phyloP scores from a whole-genome alignment of 2,888 invertebrate species.

The Ectropis crepuscularia region DNA sequence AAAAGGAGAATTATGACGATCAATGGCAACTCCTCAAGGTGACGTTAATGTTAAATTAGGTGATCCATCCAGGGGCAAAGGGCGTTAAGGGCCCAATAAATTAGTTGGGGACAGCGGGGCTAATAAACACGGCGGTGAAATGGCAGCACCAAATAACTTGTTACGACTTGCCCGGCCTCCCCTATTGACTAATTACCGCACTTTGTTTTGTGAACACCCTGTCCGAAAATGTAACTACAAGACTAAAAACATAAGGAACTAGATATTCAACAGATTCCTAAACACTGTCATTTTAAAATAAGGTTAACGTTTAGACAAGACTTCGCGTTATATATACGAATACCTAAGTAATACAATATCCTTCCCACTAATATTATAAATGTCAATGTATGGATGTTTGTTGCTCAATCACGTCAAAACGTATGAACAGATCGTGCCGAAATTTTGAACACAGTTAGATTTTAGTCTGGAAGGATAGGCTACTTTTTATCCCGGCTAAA shows the following conservation, averaged over 20 bases:
- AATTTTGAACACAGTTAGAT: no score
- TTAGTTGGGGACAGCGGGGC: constrained; percentile 80
- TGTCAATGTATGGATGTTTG: no score
- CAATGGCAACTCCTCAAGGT: constrained; percentile 55
- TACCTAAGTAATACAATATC: no score
- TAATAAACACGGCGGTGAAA: constrained; percentile 77
- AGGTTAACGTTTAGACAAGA: neutral
- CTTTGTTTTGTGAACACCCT: constrained; percentile 66
- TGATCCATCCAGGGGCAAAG: constrained; percentile 76
- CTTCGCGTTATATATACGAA: no score
- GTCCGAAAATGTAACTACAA: constrained; percentile 28
- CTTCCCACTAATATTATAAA: no score
- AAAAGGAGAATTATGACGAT: constrained; percentile 61
- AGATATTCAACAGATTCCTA: neutral
- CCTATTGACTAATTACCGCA: constrained; percentile 79
- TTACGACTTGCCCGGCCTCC: constrained; percentile 69
- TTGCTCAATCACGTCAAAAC: no score
- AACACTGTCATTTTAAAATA: neutral
- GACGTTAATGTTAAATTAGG: constrained; percentile 82
- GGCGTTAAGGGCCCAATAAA: constrained; percentile 80
- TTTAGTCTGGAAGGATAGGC: no score
- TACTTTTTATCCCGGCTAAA: no score
- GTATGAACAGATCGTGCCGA: no score
- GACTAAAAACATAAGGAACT: neutral
- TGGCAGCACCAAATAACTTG: constrained; percentile 78